Percentiles rank a stretch among this genome's conserved stretches.
Evolutionary conservation across 2,888 invertebrate species (phyloP).

Genomic region (Latheticus oryzae): DNA sequence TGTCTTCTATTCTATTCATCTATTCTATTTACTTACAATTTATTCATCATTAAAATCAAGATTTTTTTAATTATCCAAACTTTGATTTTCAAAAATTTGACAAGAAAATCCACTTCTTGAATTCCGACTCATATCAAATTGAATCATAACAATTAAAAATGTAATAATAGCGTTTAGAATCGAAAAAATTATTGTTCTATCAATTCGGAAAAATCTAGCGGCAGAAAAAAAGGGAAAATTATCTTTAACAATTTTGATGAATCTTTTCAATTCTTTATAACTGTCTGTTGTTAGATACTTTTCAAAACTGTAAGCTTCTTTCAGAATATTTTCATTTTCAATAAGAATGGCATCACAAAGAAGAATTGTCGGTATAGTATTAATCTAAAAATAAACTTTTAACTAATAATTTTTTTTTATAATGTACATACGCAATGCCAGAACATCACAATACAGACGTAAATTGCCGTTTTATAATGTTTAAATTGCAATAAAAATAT

Average conservation of each 20-base stretch:
- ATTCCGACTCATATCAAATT: slow-evolving; percentile 8
- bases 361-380: slow-evolving; percentile 1
- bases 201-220: slow-evolving; percentile 1
- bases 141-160: slow-evolving; percentile 17
- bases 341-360: background rate
- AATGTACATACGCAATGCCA: slow-evolving; percentile 12
- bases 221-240: slow-evolving; percentile 2
- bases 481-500: background rate
- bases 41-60: too few species aligned
- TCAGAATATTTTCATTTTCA: background rate
- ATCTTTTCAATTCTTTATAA: background rate
- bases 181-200: slow-evolving; percentile 5
- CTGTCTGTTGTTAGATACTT: background rate
- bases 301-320: slow-evolving; percentile 2
- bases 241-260: slow-evolving; percentile 5
- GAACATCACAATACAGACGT: background rate
- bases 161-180: slow-evolving; percentile 10
- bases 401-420: background rate
- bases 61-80: too few species aligned
- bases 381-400: slow-evolving; percentile 1
- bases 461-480: slow-evolving; percentile 4
- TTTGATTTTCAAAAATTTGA: background rate
- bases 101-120: background rate
- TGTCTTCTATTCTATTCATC: too few species aligned
- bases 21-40: too few species aligned